These are phyloP conservation scores for Ophiothrix spiculata DNA, from an alignment of 35 echinoderm and acorn worm species.

Conservation along the genomic window DNA sequence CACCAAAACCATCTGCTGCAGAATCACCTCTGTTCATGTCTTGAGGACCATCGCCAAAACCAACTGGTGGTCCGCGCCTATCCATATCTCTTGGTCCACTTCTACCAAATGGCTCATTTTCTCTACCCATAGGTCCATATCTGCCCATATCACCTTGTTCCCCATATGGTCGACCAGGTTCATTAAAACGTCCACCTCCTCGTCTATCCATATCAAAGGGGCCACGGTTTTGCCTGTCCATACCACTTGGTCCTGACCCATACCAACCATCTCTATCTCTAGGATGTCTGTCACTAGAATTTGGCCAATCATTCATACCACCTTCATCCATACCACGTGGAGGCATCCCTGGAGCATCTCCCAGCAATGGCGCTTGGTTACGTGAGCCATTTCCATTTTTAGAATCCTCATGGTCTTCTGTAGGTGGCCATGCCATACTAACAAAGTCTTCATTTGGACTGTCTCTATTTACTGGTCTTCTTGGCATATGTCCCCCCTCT, in stretches of 20 bases:
- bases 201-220: not conserved
- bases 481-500: not conserved
- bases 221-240: too few species aligned
- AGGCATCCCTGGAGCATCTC: not conserved
- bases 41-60: not conserved
- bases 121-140: not conserved
- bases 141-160: not conserved
- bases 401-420: not conserved
- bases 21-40: too few species aligned
- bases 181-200: not conserved
- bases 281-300: not conserved
- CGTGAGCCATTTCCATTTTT: not conserved
- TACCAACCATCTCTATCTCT: not conserved
- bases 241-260: not conserved
- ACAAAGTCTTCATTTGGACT: conserved; percentile 19
- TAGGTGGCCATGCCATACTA: conserved; percentile 1
- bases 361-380: not conserved
- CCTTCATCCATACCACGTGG: not conserved
- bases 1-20: too few species aligned
- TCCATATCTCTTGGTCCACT: not conserved
- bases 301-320: not conserved
- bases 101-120: not conserved
- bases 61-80: not conserved
- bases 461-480: not conserved
- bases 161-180: not conserved